A percentile compares a stretch with the other conserved stretches of the same genome.
Conservation (phyloP, 2,113 vertebrate species). For the Hucho hucho region DNA sequence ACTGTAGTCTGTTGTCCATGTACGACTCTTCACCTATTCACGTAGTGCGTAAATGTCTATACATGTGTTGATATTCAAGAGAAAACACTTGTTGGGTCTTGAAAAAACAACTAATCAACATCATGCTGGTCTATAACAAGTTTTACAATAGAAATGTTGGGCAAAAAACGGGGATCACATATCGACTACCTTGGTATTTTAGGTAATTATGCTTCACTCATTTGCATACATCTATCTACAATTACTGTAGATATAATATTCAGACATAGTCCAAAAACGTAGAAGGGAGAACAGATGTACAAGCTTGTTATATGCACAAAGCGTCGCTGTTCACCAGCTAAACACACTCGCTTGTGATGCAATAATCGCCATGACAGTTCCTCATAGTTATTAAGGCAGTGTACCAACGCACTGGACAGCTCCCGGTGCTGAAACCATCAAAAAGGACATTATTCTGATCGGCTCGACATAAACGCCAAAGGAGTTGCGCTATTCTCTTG, state of each 20-base stretch:
- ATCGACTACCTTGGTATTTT: too few species aligned
- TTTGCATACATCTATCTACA: neutral
- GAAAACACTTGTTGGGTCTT: too few species aligned
- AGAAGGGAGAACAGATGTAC: neutral
- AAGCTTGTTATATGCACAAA: neutral
- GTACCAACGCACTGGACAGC: neutral
- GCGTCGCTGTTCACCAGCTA: slow-evolving; percentile 26
- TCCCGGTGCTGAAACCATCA: neutral
- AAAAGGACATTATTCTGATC: too few species aligned
- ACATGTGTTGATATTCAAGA: too few species aligned
- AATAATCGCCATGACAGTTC: slow-evolving; percentile 3
- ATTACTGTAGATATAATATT: neutral
- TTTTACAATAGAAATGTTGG: too few species aligned
- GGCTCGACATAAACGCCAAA: too few species aligned
- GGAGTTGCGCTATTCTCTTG: too few species aligned
- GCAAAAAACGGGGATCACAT: too few species aligned
- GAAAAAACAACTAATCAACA: too few species aligned
- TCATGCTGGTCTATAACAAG: too few species aligned
- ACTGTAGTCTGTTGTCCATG: neutral
- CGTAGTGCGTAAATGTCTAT: too few species aligned
- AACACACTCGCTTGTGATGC: neutral
- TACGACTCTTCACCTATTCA: neutral
- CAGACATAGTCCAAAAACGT: neutral
- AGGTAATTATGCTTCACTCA: too few species aligned
- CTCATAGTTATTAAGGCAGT: neutral